Evolutionary conservation across 2,888 invertebrate species (phyloP), one percentile per base, ranked within the genome.

Genomic region (Synanthedon vespiformis): DNA sequence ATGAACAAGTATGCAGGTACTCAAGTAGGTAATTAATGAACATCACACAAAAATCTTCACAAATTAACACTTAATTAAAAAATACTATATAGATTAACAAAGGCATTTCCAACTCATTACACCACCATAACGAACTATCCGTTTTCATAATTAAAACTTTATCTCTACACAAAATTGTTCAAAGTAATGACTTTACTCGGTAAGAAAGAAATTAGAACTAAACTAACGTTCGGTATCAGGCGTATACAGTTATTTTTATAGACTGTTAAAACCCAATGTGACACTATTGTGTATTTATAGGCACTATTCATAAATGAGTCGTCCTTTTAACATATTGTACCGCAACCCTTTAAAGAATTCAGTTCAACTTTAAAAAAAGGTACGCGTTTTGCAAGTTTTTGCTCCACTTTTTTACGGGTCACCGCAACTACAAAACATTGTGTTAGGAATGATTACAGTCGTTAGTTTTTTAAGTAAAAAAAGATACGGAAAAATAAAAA

Each of bases 401-500:
- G 80, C 83, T 80, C 79, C 61, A 80, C 59, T 85, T 86, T 84
- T 85, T 50, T 80, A 70, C 64, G 40, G 27, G 62, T 68, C 61
- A 84, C 86, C 86, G 66, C 86, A 84, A 75, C 77, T 70, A 69
- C 63, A 62, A 72, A 83, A 86, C 82, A 85, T 76, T 66, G 71
- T 71, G 64, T 59, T 5, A 8, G 11, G 18, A 11, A 14, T 14
- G 13, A n/a, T 48, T 12, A 48, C 63, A 67, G 62, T 68, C 68
- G 69, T 78, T 70, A 78, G 70, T 55, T 55, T 53, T 52, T 52
- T n/a, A 51, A 27, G 49, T 53, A 48, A 51, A 52, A 52, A 16
- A 51, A 22, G 2, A 10, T 53, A 62, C 62, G 72, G 68, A 72
- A 71, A 55, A 57, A 34, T 34, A 34, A 10, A 34, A 34, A 6